phyloP scores from a whole-genome alignment of 2,113 vertebrate species.

The Tenebrosternarchus preto region DNA sequence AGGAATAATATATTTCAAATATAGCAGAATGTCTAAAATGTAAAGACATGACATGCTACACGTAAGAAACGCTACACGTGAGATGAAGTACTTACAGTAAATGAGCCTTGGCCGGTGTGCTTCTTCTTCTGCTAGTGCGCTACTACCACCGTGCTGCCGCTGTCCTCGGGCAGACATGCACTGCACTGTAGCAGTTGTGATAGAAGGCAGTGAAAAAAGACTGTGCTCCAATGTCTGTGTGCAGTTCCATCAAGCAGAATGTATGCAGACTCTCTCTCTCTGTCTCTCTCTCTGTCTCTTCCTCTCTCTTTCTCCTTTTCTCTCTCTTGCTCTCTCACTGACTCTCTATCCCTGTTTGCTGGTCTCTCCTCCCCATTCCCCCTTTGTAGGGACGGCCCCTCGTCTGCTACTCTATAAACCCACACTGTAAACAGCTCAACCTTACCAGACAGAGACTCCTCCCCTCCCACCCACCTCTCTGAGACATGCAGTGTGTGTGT shows the following conservation, averaged over 20 bases:
- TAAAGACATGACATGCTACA: neutral
- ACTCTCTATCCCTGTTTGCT: slow-evolving; percentile 50
- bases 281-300: neutral
- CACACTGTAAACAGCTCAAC: slow-evolving; percentile 58
- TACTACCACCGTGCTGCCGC: neutral
- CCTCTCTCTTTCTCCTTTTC: slow-evolving; percentile 22
- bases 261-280: slow-evolving; percentile 26
- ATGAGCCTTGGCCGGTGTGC: neutral
- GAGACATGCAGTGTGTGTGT: slow-evolving; percentile 39
- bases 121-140: slow-evolving; percentile 16
- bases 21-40: neutral
- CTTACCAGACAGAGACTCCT: slow-evolving; percentile 53
- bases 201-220: slow-evolving; percentile 29
- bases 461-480: slow-evolving; percentile 47
- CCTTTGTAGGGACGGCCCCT: slow-evolving; percentile 54
- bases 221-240: slow-evolving; percentile 40
- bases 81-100: slow-evolving; percentile 33
- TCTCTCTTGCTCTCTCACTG: slow-evolving; percentile 41
- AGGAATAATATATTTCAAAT: neutral
- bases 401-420: slow-evolving; percentile 58
- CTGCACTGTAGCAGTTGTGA: slow-evolving; percentile 36
- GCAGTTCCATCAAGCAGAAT: slow-evolving; percentile 41
- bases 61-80: neutral
- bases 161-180: slow-evolving; percentile 33
- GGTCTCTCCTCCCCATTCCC: slow-evolving; percentile 50